Conservation (phyloP, 2,797 vertebrate genomes). For the Ptychadena robeensis region DNA sequence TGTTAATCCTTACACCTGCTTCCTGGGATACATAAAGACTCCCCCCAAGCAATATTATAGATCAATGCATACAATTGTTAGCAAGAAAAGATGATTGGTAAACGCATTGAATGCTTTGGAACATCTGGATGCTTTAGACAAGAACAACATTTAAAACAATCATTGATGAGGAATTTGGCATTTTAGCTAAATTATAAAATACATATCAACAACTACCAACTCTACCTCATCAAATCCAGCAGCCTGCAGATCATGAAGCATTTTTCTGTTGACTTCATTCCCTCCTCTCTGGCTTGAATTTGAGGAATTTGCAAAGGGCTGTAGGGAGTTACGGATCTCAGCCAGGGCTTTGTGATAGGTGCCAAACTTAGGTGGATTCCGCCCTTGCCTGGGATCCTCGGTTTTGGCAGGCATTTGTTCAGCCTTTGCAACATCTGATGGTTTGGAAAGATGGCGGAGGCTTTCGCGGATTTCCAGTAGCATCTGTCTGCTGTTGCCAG, state of each 20-base stretch:
- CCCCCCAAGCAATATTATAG: no score
- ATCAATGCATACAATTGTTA: no score
- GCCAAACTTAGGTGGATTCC: conserved; percentile 85
- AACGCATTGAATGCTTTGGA: no score
- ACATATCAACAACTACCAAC: background rate
- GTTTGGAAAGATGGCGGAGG: conserved; percentile 90
- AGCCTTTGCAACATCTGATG: conserved; percentile 85
- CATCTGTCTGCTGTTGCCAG: conserved; percentile 96
- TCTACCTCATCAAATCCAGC: conserved; percentile 91
- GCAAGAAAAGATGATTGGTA: no score
- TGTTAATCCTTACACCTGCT: no score
- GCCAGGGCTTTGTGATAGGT: conserved; percentile 90
- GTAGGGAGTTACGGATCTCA: conserved; percentile 92
- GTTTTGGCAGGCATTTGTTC: conserved; percentile 80
- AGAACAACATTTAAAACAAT: no score
- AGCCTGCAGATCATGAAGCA: conserved; percentile 82
- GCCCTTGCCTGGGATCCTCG: conserved; percentile 89
- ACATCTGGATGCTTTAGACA: no score
- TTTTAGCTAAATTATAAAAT: background rate
- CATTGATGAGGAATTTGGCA: no score
- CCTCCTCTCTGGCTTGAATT: conserved; percentile 73
- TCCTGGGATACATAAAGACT: no score
- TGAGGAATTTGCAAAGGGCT: conserved; percentile 89
- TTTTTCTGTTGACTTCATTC: conserved; percentile 84
- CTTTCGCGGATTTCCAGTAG: conserved; percentile 97